Conservation (phyloP, 2,113 vertebrate genomes). For the Mixornis gularis region DNA sequence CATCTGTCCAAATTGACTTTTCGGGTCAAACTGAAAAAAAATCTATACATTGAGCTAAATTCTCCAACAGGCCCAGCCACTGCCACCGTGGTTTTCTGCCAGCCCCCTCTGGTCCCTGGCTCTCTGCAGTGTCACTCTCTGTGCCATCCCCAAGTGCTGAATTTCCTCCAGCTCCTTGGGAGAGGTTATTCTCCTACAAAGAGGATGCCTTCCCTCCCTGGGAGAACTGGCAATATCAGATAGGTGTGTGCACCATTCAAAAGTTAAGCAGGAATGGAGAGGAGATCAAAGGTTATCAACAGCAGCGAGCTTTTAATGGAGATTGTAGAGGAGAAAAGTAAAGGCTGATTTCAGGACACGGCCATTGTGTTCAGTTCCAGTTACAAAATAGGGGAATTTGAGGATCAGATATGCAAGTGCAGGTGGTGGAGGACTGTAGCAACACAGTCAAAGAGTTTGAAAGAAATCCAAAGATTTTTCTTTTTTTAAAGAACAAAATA, state of each 20-base stretch:
- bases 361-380: not conserved
- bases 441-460: conserved; percentile 30
- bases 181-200: not conserved
- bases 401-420: conserved; percentile 11
- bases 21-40: not conserved
- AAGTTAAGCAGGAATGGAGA: conserved; percentile 4
- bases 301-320: not conserved
- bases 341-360: not conserved
- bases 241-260: not conserved
- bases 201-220: not conserved
- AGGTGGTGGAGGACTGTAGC: not conserved
- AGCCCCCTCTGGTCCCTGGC: rapidly evolving
- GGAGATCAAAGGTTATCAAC: conserved; percentile 46
- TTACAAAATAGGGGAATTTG: not conserved
- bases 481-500: not conserved
- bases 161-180: not conserved
- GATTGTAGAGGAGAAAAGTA: not conserved
- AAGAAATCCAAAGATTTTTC: not conserved
- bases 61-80: not conserved
- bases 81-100: not conserved
- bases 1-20: not conserved
- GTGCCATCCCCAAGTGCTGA: not conserved
- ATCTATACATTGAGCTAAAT: not conserved
- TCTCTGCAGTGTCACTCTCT: not conserved
- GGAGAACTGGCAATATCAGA: not conserved